Percentiles rank a stretch among this genome's conserved stretches.
Evolutionary conservation across 2,797 vertebrate species (phyloP).

Genomic region (Smutsia temminckii): DNA sequence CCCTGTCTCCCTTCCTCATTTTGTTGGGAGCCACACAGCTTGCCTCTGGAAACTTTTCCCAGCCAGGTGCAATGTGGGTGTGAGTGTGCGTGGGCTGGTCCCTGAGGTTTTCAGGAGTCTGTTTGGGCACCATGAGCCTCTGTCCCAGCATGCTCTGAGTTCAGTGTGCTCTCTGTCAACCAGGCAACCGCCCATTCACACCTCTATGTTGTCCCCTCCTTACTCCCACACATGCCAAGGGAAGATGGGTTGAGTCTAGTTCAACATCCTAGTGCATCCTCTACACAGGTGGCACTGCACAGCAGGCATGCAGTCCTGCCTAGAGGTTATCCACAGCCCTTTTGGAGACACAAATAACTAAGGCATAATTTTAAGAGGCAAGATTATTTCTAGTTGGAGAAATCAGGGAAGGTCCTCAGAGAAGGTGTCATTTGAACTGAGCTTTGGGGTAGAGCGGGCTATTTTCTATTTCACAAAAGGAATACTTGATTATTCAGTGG

Average conservation of each 20-base stretch:
- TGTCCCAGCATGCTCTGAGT: neutral
- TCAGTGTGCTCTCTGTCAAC: neutral
- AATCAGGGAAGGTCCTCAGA: neutral
- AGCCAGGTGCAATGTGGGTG: neutral
- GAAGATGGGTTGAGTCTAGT: neutral
- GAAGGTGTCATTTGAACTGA: neutral
- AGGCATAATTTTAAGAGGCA: neutral
- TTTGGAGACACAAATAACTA: neutral
- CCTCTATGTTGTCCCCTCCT: neutral
- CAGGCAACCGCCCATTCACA: neutral
- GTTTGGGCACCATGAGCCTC: neutral
- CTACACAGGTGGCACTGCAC: neutral
- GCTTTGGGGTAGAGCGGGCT: neutral
- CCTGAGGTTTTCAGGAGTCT: neutral
- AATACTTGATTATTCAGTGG: conserved; percentile 32
- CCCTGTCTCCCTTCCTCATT: neutral
- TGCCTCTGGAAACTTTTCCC: neutral
- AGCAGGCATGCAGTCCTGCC: neutral
- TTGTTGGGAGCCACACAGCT: neutral
- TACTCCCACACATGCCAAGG: rapidly evolving
- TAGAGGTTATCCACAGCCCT: neutral
- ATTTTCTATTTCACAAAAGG: conserved; percentile 13
- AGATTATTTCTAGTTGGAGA: neutral
- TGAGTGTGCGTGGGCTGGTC: neutral
- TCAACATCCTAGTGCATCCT: neutral